phyloP scores from a whole-genome alignment of 2,888 invertebrate species.

The Shargacucullia verbasci region DNA sequence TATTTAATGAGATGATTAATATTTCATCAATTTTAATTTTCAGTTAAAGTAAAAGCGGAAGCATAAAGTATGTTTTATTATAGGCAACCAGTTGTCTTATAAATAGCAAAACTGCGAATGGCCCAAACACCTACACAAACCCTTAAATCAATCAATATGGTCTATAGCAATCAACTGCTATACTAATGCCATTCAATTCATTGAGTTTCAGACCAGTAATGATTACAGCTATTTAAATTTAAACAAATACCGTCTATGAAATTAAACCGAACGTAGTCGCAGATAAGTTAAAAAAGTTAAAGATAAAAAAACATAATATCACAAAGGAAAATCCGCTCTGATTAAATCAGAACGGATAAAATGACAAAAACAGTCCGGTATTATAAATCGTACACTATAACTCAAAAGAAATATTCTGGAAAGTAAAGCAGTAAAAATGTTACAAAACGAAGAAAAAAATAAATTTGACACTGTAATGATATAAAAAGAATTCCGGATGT shows the following conservation, averaged over 20 bases:
- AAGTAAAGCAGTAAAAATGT: conserved; percentile 30
- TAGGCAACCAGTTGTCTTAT: no score
- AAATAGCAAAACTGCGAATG: no score
- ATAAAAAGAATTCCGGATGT: conserved; percentile 35
- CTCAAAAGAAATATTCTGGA: conserved; percentile 44
- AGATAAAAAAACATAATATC: conserved; percentile 26
- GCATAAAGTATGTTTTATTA: no score
- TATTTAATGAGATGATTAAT: no score
- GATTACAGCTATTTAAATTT: no score
- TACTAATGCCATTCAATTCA: not conserved
- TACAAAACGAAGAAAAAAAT: conserved; percentile 26
- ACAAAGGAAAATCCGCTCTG: conserved; percentile 25
- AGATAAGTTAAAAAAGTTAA: conserved; percentile 18
- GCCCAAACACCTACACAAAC: no score
- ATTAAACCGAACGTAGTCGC: conserved; percentile 10
- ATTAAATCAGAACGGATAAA: conserved; percentile 38
- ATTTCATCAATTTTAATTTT: no score
- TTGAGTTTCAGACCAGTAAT: not conserved
- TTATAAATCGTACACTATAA: conserved; percentile 50
- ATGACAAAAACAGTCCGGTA: conserved; percentile 45
- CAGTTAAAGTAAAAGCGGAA: no score
- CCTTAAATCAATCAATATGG: no score
- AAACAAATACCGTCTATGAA: not conserved
- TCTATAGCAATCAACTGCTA: no score
- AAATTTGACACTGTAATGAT: conserved; percentile 30